Percentiles rank a stretch among this genome's conserved stretches.
phyloP scores from a whole-genome alignment of 2,888 invertebrate species.

The Callinectes sapidus region DNA sequence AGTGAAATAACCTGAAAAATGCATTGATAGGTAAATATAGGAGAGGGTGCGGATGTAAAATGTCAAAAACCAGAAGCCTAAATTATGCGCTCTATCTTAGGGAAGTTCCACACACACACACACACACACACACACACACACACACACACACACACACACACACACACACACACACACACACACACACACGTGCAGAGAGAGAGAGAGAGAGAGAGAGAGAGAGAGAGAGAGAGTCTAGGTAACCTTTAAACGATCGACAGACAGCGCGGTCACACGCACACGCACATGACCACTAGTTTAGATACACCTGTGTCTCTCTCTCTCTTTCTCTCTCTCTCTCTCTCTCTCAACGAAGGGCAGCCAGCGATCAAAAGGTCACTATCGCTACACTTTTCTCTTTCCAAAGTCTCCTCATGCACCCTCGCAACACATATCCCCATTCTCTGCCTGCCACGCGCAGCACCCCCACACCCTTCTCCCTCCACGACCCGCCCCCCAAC shows the following conservation, averaged over 20 bases:
- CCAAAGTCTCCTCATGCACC: slow-evolving; percentile 1
- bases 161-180: slow-evolving; percentile 37
- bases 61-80: background rate
- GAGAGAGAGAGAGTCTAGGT: too few relatives aligned
- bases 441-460: background rate
- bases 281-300: background rate
- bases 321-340: background rate
- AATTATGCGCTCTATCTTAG: background rate
- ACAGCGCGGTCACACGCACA: background rate
- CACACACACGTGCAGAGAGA: too few relatives aligned
- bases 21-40: background rate
- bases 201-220: too few relatives aligned
- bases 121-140: slow-evolving; percentile 40
- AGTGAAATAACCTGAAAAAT: background rate
- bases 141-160: slow-evolving; percentile 38
- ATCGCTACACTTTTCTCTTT: background rate
- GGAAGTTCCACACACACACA: background rate
- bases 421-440: background rate
- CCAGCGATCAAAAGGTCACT: slow-evolving; percentile 16
- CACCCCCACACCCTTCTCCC: background rate
- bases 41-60: background rate
- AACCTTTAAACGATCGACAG: slow-evolving; percentile 20
- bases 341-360: background rate
- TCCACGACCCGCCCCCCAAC: background rate
- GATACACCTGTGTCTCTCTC: background rate